Percentiles rank a stretch among this genome's conserved stretches.
phyloP scores from a whole-genome alignment of 92 coral and sea anemone species.

The Bergia puertoricense region DNA sequence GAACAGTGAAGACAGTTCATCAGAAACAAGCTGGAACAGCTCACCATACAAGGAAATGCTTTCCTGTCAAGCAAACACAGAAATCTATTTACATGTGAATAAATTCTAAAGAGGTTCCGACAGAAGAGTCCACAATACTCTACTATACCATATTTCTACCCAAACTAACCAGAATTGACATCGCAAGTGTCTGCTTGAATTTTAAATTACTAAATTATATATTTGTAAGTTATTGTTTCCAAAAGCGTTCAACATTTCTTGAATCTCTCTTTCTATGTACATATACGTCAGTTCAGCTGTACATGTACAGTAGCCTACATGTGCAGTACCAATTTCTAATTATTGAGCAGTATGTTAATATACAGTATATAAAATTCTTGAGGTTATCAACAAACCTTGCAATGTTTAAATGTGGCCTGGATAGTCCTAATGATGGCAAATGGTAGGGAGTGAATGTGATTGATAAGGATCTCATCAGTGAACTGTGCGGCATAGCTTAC shows the following conservation, averaged over 20 bases:
- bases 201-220: too few species aligned
- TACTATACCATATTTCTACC: background rate
- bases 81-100: background rate
- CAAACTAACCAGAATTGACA: too few species aligned
- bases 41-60: slow-evolving; percentile 80
- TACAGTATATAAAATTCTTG: background rate
- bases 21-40: slow-evolving; percentile 74
- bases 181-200: too few species aligned
- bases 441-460: slow-evolving; percentile 79
- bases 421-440: slow-evolving; percentile 69
- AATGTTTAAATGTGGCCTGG: slow-evolving; percentile 73
- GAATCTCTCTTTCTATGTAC: too few species aligned
- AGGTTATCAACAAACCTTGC: slow-evolving; percentile 67
- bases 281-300: too few species aligned
- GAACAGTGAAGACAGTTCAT: slow-evolving; percentile 80
- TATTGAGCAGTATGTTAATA: too few species aligned
- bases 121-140: background rate
- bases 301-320: too few species aligned
- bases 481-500: slow-evolving; percentile 50
- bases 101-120: background rate
- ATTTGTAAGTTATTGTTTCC: too few species aligned
- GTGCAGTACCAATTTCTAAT: too few species aligned
- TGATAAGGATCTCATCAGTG: slow-evolving; percentile 54
- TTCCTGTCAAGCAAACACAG: slow-evolving; percentile 55
- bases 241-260: too few species aligned